Base-by-base conservation (phyloP, 2,888 invertebrate species). In the Coecobrya sp. region DNA sequence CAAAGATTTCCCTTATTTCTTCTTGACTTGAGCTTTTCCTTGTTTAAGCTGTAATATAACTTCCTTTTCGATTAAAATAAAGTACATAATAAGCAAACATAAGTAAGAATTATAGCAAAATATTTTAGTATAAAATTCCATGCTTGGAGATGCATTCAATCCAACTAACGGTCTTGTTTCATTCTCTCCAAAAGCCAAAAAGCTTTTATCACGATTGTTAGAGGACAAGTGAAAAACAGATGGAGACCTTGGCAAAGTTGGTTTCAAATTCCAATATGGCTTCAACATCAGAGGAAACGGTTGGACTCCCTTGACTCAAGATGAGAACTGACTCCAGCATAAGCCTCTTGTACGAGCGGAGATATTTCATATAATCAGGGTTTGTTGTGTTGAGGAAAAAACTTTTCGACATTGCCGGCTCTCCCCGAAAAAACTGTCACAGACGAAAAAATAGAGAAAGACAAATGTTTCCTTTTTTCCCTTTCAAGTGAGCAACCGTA, bases 401-500 rank as follows among this genome's bases (percentile, higher is more conserved):
- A 81, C 96, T 96, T 89, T 96, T 95, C 27, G 95, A 95, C 87
- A 96, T 95, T 8, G 95, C 95, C 5, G 95, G 95, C 79, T 96
- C 96, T 70, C 96, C 96, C 93, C 96, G 96, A 95, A 96, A 96
- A 92, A 96, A 95, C 96, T 96, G 95, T 22, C 95, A 95, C 91
- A 93, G 93, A 93, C 73, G 36, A 82, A 92, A 92, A 36, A 70
- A 84, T n/a, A 76, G 59, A 85, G 65, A 85, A 90, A 90, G 85
- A 90, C 84, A 73, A 90, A 90, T 85, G 90, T 90, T 90, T 73
- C 85, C 82, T 86, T 49, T 45, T 5, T 55, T 55, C 52, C 55
- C 55, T 81, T 30, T 55, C 81, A 5, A 55, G 49, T 5, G 25
- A 55, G 16, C 19, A 55, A 27, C 25, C 52, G 16, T 81, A 81